Evolutionary conservation across 2,797 vertebrate species (phyloP), one percentile per base, ranked within the genome.

Genomic region (Sternotherus odoratus): DNA sequence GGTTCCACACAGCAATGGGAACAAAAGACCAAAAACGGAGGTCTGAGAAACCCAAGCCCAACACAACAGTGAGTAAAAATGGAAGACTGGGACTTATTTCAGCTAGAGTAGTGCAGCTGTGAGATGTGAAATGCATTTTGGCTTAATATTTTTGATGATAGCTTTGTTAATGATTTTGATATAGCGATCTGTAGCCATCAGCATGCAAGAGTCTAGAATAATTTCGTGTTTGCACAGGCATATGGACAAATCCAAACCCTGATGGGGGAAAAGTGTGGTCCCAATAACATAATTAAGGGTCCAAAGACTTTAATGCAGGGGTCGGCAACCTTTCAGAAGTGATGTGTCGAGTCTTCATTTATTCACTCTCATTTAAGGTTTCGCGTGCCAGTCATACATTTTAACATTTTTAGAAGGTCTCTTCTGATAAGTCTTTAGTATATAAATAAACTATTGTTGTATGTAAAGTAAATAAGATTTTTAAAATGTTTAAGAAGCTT

Each of bases 181-280:
- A 39, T 19, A 69, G 21, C 33, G 36, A 43, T 74, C 28, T 74
- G 12, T 43, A 46, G 43, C 43, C 72, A 15, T 48, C 24, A 26
- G 43, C 23, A 46, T 36, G 19, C 39, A 28, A 28, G 13, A 74
- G 24, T 46, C 43, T 26, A 17, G 12, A 74, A 36, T 23, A 23
- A 21, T 46, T 24, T 72, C 66, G 36, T 24, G 95, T 94, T 95
- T 89, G 92, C 85, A 93, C 91, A 92, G 96, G 95, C 88, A 84
- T 2, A 77, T 95, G 96, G 96, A 90, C 95, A 94, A 90, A 95
- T 92, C 96, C 97, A 97, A 91, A 89, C 88, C 95, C 95, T 94
- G 86, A 83, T 85, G 80, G 93, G 89, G 86, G 93, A 95, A 94
- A 82, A 90, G 86, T 15, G 66, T 21, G 66, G 36, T 36, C 19